Conservation (phyloP, 2,888 invertebrate species). For the Drosophila kuntzei region DNA sequence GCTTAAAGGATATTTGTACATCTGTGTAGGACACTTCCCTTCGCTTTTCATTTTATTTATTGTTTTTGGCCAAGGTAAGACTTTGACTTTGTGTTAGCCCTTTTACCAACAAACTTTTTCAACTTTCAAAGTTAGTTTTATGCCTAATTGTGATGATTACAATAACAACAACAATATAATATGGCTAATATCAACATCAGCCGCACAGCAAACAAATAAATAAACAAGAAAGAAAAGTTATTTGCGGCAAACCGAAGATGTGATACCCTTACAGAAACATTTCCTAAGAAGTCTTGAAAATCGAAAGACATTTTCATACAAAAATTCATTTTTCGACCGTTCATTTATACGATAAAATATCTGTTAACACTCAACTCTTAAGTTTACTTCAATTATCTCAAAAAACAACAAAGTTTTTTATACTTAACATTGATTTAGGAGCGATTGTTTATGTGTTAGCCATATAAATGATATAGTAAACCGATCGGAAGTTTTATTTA, state of each 20-base stretch:
- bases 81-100: constrained; percentile 23
- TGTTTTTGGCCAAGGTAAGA: constrained; percentile 46
- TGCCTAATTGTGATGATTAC: constrained; percentile 58
- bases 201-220: constrained; percentile 34
- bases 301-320: neutral
- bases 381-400: neutral
- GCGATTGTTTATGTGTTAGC: no score
- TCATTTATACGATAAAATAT: no score
- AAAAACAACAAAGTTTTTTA: neutral
- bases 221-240: constrained; percentile 26
- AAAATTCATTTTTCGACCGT: neutral
- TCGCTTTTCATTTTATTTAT: neutral
- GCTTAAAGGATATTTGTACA: constrained; percentile 11
- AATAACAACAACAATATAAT: constrained; percentile 43
- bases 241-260: neutral
- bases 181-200: constrained; percentile 42
- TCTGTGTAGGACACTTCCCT: neutral
- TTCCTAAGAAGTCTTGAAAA: neutral
- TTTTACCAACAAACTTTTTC: constrained; percentile 31
- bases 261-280: neutral
- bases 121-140: constrained; percentile 43
- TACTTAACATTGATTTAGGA: neutral
- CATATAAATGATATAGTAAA: neutral
- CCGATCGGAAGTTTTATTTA: no score
- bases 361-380: no score